A percentile compares a stretch with the other conserved stretches of the same genome.
These are phyloP conservation scores for Calameuta idolon DNA, from an alignment of 2,888 invertebrate genomes.

Conservation along the genomic window DNA sequence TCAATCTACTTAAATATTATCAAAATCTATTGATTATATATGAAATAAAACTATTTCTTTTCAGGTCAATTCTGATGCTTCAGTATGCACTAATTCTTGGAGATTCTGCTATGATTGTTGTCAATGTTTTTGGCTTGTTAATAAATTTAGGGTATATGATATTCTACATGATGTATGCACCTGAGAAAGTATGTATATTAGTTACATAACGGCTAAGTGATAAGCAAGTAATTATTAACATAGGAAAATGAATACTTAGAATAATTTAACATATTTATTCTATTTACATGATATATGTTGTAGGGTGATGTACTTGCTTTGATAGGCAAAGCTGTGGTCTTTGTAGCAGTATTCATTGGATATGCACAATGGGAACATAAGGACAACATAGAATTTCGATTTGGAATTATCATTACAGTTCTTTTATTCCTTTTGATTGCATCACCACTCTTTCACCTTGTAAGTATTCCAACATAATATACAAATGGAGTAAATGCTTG, in stretches of 20 bases:
- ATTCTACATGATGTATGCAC: constrained; percentile 77
- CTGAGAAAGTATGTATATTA: constrained; percentile 59
- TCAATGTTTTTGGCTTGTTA: constrained; percentile 80
- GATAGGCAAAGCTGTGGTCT: constrained; percentile 70
- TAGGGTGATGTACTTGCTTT: constrained; percentile 43
- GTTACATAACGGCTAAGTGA: neutral
- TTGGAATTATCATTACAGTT: constrained; percentile 78
- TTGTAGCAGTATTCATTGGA: constrained; percentile 72
- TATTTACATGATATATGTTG: constrained; percentile 10
- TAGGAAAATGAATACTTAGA: neutral
- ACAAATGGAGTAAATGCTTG: constrained; percentile 12
- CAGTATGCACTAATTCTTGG: constrained; percentile 80
- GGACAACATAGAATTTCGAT: constrained; percentile 75
- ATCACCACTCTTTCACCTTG: constrained; percentile 78
- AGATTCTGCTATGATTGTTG: constrained; percentile 82
- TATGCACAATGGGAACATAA: constrained; percentile 78
- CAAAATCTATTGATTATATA: neutral
- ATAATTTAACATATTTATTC: neutral
- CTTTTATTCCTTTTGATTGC: constrained; percentile 77
- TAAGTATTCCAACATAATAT: constrained; percentile 64
- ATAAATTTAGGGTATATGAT: constrained; percentile 77
- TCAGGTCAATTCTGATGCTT: constrained; percentile 80
- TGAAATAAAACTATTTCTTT: constrained; percentile 37
- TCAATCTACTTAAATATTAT: neutral
- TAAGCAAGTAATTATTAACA: neutral